Conservation (phyloP, 2,888 invertebrate species). For the Dryadula phaetusa region DNA sequence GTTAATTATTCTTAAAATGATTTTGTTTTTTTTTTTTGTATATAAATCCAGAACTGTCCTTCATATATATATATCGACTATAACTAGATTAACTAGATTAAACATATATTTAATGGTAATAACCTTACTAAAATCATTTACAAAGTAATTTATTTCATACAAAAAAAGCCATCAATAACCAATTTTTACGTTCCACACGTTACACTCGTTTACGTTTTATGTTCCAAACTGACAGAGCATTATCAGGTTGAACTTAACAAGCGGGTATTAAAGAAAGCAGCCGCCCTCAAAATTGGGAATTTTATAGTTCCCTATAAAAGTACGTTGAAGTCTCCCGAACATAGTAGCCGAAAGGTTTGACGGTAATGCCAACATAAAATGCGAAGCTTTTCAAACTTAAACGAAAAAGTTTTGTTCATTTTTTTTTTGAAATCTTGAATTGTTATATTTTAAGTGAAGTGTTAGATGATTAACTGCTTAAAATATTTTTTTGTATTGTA, state of each 20-base stretch:
- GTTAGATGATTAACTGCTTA: constrained; percentile 34
- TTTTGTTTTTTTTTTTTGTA: too few species aligned
- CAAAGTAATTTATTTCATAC: not conserved
- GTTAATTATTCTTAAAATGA: too few species aligned
- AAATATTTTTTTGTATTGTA: not conserved
- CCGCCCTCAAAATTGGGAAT: constrained; percentile 59
- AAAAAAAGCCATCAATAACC: not conserved
- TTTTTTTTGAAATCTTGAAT: constrained; percentile 69
- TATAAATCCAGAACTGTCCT: too few species aligned
- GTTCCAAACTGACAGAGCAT: constrained; percentile 21
- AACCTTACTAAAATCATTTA: not conserved
- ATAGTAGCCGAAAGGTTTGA: constrained; percentile 62
- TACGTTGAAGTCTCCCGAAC: constrained; percentile 50
- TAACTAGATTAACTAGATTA: not conserved
- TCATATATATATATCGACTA: not conserved
- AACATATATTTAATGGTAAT: not conserved
- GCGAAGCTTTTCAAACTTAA: constrained; percentile 61
- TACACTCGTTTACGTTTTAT: constrained; percentile 14
- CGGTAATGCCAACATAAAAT: constrained; percentile 69
- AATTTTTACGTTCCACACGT: constrained; percentile 6
- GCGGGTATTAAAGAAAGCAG: constrained; percentile 48
- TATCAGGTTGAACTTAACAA: constrained; percentile 42
- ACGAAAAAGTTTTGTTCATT: constrained; percentile 68
- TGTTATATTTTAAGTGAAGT: constrained; percentile 52
- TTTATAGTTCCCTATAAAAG: constrained; percentile 59